Evolutionary conservation across 2,113 vertebrate genomes (phyloP), one percentile per base, ranked within the genome.

Genomic region (Gallinago paraguaiae): DNA sequence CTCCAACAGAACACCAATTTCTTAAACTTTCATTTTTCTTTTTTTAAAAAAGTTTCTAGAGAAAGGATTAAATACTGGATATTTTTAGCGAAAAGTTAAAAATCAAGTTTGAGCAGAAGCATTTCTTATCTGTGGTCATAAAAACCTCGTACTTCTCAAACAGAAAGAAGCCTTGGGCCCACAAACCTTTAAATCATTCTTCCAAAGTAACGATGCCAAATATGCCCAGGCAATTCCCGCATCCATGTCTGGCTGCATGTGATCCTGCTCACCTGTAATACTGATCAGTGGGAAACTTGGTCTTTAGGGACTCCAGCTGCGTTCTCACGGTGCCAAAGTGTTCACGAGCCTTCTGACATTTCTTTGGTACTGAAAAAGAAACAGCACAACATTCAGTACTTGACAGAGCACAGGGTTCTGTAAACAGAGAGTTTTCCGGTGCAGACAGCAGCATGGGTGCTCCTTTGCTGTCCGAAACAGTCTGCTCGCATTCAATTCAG

Each of bases 251-350:
- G 67, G 35, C 67, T 69, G 24, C 1, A 9, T 56, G 28, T 57
- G 82, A 63, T 56, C 51, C 95, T 82, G 96, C 96, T 71, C 91
- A 99, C 99, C 99, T 99, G 98, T 99, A 99, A 96, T 99, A 99
- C 94, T 99, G 99, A 79, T 99, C 99, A 86, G 97, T 92, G 2
- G 99, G 99, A 81, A 99, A 99, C 92, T 99, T 99, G 11, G 98
- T 99, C 98, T 99, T 99, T 95, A 99, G 98, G n/a, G 99, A 98
- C 23, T 98, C 98, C 54, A 99, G 96, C n/a, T 99, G 99, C 35
- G 97, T 98, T 95, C 97, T 98, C 69, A 99, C 98, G 1, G 98
- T 98, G 82, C 97, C 95, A 89, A 99, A 99, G 97, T 99, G 97
- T 83, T 99, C 99, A 61, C 99, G 98, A 11, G 99, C 99, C 95